Conservation (phyloP, 2,888 invertebrate species). For the Ectemnius cavifrons region DNA sequence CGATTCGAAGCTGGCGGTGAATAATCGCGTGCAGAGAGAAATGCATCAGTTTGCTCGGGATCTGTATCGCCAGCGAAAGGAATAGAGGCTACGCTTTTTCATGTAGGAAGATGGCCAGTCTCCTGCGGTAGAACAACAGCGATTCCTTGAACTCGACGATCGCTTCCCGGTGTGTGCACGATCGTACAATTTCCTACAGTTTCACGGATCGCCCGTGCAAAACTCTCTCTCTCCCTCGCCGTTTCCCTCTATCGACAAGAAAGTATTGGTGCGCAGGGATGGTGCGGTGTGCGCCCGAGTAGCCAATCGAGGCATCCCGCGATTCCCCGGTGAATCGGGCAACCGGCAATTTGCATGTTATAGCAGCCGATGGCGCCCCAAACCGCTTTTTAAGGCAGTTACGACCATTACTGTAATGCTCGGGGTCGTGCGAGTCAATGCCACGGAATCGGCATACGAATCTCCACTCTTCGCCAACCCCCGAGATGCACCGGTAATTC, state of each 20-base stretch:
- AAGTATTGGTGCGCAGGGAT: constrained; percentile 15
- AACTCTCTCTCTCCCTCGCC: background rate
- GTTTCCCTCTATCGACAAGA: constrained; percentile 20
- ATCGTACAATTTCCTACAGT: constrained; percentile 57
- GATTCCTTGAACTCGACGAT: constrained; percentile 41
- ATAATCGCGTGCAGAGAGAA: background rate
- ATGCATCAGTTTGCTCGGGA: background rate
- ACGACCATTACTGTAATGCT: constrained; percentile 65
- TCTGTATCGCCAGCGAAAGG: constrained; percentile 14
- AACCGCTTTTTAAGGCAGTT: constrained; percentile 65
- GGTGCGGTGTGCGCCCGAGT: constrained; percentile 26
- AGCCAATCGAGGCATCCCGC: constrained; percentile 52
- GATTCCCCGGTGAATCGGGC: constrained; percentile 46
- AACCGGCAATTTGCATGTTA: constrained; percentile 67
- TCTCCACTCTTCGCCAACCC: constrained; percentile 5
- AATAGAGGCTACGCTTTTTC: background rate
- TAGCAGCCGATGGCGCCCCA: constrained; percentile 58
- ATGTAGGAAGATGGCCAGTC: background rate
- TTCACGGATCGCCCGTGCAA: constrained; percentile 50
- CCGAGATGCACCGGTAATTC: constrained; percentile 1
- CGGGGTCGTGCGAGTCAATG: constrained; percentile 68
- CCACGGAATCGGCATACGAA: constrained; percentile 54
- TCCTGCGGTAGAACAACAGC: constrained; percentile 9
- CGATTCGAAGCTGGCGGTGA: background rate
- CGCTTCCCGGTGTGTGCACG: constrained; percentile 46